Conservation (phyloP, 2,888 invertebrate genomes). For the Euzetes globulus region DNA sequence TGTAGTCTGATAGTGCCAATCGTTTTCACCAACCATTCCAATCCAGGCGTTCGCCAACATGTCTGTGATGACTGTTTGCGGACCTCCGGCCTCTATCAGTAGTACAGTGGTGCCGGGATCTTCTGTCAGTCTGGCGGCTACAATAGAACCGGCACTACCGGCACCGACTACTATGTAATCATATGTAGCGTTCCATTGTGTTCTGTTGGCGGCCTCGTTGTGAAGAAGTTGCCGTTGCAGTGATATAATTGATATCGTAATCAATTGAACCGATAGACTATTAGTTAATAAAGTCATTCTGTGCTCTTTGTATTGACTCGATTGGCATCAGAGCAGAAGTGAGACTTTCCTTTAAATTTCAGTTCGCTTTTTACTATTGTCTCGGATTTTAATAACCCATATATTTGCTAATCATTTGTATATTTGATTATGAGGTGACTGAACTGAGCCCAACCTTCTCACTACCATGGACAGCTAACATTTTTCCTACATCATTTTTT, state of each 20-base stretch:
- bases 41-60: conserved; percentile 31
- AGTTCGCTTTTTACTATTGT: too few species aligned
- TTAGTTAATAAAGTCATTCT: conserved; percentile 13
- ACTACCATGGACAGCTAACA: too few species aligned
- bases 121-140: conserved; percentile 28
- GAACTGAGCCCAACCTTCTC: too few species aligned
- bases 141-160: conserved; percentile 26
- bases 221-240: not conserved
- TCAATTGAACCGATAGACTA: conserved; percentile 22
- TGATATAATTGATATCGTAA: conserved; percentile 24
- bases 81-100: conserved; percentile 29
- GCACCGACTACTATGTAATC: conserved; percentile 33
- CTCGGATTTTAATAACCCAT: too few species aligned
- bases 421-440: too few species aligned
- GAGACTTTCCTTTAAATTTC: too few species aligned
- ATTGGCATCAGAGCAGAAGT: too few species aligned
- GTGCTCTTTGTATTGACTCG: too few species aligned
- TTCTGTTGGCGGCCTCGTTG: too few species aligned
- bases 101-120: conserved; percentile 4
- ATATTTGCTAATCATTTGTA: too few species aligned
- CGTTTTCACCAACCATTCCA: conserved; percentile 31
- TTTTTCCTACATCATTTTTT: too few species aligned
- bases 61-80: conserved; percentile 26
- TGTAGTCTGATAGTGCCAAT: conserved; percentile 36
- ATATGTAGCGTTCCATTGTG: not conserved